Base-by-base conservation (phyloP, 1,140 invertebrate genomes). In the Diuraphis noxia region DNA sequence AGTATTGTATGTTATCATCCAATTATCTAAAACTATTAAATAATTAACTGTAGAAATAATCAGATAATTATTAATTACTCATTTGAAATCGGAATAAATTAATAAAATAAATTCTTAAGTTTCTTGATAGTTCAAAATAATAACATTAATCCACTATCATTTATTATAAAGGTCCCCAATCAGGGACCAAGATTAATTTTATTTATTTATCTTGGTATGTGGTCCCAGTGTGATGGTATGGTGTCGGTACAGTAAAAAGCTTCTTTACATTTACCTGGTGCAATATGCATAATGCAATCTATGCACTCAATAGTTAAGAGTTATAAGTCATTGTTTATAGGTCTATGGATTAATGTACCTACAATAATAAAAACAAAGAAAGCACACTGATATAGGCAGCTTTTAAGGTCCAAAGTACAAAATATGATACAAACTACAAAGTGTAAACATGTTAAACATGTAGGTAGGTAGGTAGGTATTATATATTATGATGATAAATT, bases 401-500 rank as follows among this genome's bases (percentile, higher is more conserved):
- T 5, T 49, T 0, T 21, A 49, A 1, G 13, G 56, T n/a, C 13
- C 30, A 72, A 72, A 72, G 56, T 72, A n/a, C 34, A 72, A n/a
- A n/a, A n/a, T n/a, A 72, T n/a, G 56, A 72, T 72, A 72, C 56
- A 72, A 72, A n/a, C n/a, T 72, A 72, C 56, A 72, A 72, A n/a
- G 13, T 72, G 56, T 72, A 72, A 72, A 72, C 17, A 2, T 63
- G 30, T 72, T 72, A n/a, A 72, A 72, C 30, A 34, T 72, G 5
- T n/a, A 72, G 3, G 56, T 72, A 72, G 0, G 56, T 7, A 13
- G 41, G 41, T 8, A 43, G 8, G 13, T 9, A 49, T 23, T 21
- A 21, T 23, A 49, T 23, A 49, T 5, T 49, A 72, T 9, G n/a
- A n/a, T n/a, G n/a, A n/a, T n/a, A n/a, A n/a, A n/a, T n/a, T n/a